Conservation (phyloP, 2,113 vertebrate species). For the Paraplagusia blochii region DNA sequence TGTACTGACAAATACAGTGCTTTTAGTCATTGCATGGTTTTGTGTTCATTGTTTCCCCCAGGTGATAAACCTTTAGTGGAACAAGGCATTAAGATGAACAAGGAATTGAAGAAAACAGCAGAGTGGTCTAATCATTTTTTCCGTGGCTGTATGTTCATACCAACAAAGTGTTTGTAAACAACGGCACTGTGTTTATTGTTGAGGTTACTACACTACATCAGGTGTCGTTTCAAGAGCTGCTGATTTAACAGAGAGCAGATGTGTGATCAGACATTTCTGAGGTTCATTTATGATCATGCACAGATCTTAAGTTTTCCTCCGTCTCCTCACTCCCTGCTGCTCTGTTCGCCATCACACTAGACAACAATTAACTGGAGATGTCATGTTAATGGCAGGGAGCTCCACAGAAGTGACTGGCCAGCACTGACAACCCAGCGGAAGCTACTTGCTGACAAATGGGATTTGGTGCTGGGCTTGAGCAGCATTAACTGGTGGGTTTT, state of each 20-base stretch:
- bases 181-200: slow-evolving; percentile 1
- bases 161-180: neutral
- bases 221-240: slow-evolving; percentile 19
- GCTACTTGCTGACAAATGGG: slow-evolving; percentile 74
- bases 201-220: neutral
- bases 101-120: no score
- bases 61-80: no score
- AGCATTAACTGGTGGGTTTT: slow-evolving; percentile 71
- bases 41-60: no score
- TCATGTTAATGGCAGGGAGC: slow-evolving; percentile 51
- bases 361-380: slow-evolving; percentile 54
- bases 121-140: no score
- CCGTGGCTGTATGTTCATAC: no score
- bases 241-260: slow-evolving; percentile 30
- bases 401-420: slow-evolving; percentile 56
- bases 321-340: slow-evolving; percentile 18
- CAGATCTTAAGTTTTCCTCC: slow-evolving; percentile 35
- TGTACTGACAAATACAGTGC: no score
- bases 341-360: slow-evolving; percentile 46
- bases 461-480: slow-evolving; percentile 66
- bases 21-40: no score
- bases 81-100: no score
- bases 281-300: slow-evolving; percentile 29
- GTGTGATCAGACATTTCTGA: slow-evolving; percentile 21
- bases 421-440: slow-evolving; percentile 56